phyloP scores from a whole-genome alignment of 2,888 invertebrate species.

The Nemotelus pantherinus region DNA sequence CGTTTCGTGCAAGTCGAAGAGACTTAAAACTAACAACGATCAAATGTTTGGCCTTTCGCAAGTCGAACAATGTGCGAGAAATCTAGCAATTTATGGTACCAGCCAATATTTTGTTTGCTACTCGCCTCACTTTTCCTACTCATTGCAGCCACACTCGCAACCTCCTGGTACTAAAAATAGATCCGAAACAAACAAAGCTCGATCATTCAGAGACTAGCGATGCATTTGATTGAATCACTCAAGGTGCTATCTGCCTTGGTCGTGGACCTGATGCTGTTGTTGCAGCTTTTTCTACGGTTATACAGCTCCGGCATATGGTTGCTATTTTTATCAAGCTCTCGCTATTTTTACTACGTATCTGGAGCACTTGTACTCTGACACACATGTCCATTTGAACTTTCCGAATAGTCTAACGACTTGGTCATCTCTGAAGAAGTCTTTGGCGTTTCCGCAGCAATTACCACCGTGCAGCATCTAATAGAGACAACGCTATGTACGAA shows the following conservation, averaged over 20 bases:
- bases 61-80: no score
- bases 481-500: no score
- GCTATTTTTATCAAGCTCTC: conserved; percentile 5
- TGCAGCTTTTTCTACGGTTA: conserved; percentile 11
- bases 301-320: not conserved
- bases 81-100: not conserved
- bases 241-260: conserved; percentile 16
- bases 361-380: no score
- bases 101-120: not conserved
- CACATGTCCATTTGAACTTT: no score
- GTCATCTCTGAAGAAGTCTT: no score
- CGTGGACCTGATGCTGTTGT: not conserved
- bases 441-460: no score
- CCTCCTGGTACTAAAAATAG: conserved; percentile 26
- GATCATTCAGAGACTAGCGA: conserved; percentile 13
- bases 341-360: no score
- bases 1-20: no score
- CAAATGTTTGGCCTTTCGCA: not conserved
- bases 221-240: conserved; percentile 13
- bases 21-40: not conserved
- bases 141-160: conserved; percentile 16
- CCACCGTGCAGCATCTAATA: no score
- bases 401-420: no score
- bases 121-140: not conserved
- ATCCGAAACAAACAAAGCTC: conserved; percentile 29